Base-by-base conservation (phyloP, 2,888 invertebrate genomes). In the Drosophila formosana region DNA sequence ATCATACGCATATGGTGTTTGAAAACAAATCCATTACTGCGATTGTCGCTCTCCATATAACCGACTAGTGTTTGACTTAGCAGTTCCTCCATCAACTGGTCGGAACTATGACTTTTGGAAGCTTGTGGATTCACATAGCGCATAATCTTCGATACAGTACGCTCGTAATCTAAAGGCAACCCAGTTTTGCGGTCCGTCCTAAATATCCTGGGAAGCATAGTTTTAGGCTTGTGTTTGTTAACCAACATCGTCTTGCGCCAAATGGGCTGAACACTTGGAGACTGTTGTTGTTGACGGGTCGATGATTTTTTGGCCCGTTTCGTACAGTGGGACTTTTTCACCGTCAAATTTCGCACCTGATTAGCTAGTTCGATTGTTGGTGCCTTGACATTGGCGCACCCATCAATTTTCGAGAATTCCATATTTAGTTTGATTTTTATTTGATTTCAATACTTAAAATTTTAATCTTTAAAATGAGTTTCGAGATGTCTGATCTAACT, bases 161-260 rank as follows among this genome's bases (percentile, higher is more conserved):
- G 69, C 47, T 85, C 82, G 32, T 85, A 85, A 37, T 79, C 86
- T 13, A 80, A 4, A 0, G 89, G 85, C 11, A 84, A 32, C 0
- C 82, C 89, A 0, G 88, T 89, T 4, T 6, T 1, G 0, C 37
- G 39, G 39, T 87, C 82, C 8, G 50, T 23, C 4, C 85, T 84
- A 23, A 83, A 83, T 11, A 88, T 11, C 4, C 47, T 56, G 0
- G 82, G 82, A 0, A 82, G 3, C 41, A 18, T 18, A 18, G 18
- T 18, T 18, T 34, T 34, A 0, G 7, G 5, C 23, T 56, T 60
- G n/a, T n/a, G 5, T 25, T 68, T 88, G 0, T 55, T 1, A 64
- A 34, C 0, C 0, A 77, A 66, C 8, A 71, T 55, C 0, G 71
- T 87, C 23, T 57, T 72, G 1, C 82, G 82, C 84, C 82, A 81